A percentile compares a stretch with the other conserved stretches of the same genome.
These are phyloP conservation scores for Papilio polyxenes DNA, from an alignment of 1,140 invertebrate genomes.

Conservation along the genomic window DNA sequence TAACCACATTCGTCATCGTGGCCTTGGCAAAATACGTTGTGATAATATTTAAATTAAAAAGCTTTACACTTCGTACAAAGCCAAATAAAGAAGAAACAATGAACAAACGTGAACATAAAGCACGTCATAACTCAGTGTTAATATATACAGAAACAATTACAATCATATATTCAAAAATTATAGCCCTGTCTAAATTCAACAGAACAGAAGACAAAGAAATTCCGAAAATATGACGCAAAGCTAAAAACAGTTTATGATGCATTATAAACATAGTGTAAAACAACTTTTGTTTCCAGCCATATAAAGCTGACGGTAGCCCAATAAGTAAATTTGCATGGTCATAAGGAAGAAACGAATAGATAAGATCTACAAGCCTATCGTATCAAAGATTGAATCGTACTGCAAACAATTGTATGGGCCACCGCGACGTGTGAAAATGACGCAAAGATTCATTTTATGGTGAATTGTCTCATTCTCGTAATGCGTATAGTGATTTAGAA, in stretches of 20 bases:
- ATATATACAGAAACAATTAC: slow-evolving; percentile 34
- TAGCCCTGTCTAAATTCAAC: slow-evolving; percentile 23
- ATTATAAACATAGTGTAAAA: slow-evolving; percentile 21
- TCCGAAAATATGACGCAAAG: slow-evolving; percentile 34
- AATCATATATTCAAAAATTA: slow-evolving; percentile 33
- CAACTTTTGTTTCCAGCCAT: slow-evolving; percentile 21
- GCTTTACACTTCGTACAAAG: neutral
- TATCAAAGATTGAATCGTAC: slow-evolving; percentile 37
- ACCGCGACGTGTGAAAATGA: slow-evolving; percentile 46
- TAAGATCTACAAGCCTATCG: slow-evolving; percentile 40
- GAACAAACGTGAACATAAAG: slow-evolving; percentile 21
- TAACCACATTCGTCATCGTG: neutral
- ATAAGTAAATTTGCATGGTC: slow-evolving; percentile 47
- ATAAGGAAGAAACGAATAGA: slow-evolving; percentile 45
- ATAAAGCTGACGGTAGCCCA: slow-evolving; percentile 16
- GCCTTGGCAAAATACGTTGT: neutral
- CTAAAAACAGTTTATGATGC: slow-evolving; percentile 28
- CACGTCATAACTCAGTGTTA: slow-evolving; percentile 3
- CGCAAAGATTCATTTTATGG: slow-evolving; percentile 42
- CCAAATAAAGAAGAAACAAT: slow-evolving; percentile 28
- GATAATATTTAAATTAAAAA: slow-evolving; percentile 21
- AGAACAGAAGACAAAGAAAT: slow-evolving; percentile 32
- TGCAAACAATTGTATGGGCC: slow-evolving; percentile 45
- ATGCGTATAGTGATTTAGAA: neutral
- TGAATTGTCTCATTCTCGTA: slow-evolving; percentile 30